A percentile compares a stretch with the other conserved stretches of the same genome.
Evolutionary conservation across 2,888 invertebrate species (phyloP).

Genomic region (Aleiodes leptofemur): DNA sequence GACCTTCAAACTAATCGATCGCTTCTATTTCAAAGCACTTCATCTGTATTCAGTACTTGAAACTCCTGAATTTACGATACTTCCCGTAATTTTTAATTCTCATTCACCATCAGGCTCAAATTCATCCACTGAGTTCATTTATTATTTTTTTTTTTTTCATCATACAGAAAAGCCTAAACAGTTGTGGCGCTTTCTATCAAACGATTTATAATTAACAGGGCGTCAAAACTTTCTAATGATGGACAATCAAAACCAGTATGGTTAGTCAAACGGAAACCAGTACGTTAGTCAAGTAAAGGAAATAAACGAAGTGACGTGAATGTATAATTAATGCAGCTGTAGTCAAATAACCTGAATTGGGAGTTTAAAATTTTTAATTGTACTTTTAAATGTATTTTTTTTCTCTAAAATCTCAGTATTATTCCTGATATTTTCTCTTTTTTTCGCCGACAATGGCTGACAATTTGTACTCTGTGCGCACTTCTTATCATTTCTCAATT

Average conservation of each 20-base stretch:
- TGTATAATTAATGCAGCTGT: conserved; percentile 45
- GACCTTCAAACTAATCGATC: too few species aligned
- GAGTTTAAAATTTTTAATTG: neutral
- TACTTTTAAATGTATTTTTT: neutral
- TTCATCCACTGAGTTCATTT: too few species aligned
- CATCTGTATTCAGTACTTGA: too few species aligned
- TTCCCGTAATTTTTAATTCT: too few species aligned
- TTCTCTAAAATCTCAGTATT: neutral
- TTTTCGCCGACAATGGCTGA: too few species aligned
- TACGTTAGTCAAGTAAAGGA: conserved; percentile 47
- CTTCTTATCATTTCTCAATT: too few species aligned
- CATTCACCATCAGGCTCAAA: too few species aligned
- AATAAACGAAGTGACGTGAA: conserved; percentile 53
- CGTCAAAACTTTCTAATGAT: conserved; percentile 67
- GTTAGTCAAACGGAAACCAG: conserved; percentile 32
- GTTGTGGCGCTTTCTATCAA: conserved; percentile 59
- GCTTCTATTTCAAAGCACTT: too few species aligned
- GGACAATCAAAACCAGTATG: conserved; percentile 15
- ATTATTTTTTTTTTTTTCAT: neutral
- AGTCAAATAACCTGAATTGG: neutral
- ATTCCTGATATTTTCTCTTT: neutral
- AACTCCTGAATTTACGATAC: too few species aligned
- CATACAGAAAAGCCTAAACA: neutral
- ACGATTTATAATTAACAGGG: conserved; percentile 56
- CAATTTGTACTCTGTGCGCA: too few species aligned